Evolutionary conservation across 53 echinoderm and acorn worm species (phyloP).

Genomic region (Pentamera pediparva): DNA sequence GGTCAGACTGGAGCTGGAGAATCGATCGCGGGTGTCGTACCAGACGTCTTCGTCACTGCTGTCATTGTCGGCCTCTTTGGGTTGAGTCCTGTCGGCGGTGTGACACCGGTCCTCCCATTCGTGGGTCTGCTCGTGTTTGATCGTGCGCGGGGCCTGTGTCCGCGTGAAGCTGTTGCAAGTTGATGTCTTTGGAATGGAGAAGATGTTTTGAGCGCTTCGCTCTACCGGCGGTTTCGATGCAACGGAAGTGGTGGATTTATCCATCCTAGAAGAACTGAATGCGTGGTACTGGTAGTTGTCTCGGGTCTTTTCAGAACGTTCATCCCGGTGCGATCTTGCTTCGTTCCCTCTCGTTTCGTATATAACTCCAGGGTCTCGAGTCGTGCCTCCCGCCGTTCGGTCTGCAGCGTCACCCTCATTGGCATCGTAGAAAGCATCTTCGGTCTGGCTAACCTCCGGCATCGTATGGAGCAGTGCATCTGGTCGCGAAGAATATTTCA

Average conservation of each 20-base stretch:
- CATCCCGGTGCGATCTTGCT: background rate
- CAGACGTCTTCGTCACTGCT: slow-evolving; percentile 22
- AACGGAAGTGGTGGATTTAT: background rate
- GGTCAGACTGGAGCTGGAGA: background rate
- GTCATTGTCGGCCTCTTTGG: too few species aligned
- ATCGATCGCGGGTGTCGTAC: slow-evolving; percentile 5
- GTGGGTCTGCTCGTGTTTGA: background rate
- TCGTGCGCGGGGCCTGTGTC: background rate
- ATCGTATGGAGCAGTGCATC: slow-evolving; percentile 4
- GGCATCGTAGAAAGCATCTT: background rate
- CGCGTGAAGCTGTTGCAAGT: background rate
- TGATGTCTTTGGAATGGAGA: background rate
- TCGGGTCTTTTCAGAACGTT: background rate
- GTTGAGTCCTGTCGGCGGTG: background rate
- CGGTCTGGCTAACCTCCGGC: background rate
- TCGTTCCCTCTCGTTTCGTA: background rate
- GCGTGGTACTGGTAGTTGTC: background rate
- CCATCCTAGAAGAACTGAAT: background rate
- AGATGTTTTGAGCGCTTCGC: too few species aligned
- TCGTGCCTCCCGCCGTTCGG: background rate
- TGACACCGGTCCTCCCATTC: background rate
- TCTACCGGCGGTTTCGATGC: background rate
- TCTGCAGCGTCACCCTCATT: background rate
- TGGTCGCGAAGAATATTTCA: background rate
- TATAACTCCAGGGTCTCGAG: background rate